A percentile compares a stretch with the other conserved stretches of the same genome.
Conservation (phyloP, 2,888 invertebrate genomes). For the Drepana falcataria region DNA sequence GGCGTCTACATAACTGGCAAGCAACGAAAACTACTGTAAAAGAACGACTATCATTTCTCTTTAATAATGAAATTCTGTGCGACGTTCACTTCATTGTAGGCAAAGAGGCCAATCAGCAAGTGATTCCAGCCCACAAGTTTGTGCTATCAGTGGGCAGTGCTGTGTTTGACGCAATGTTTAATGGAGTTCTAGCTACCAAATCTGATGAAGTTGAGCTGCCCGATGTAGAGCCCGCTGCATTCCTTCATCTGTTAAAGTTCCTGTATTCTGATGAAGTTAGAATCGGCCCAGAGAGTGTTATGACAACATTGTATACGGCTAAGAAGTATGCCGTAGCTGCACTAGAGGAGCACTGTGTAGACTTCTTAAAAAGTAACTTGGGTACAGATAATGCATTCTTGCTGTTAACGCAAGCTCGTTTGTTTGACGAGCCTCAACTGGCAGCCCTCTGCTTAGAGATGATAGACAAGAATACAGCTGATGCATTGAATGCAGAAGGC, state of each 20-base stretch:
- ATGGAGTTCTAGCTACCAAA: conserved; percentile 84
- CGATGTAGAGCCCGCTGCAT: conserved; percentile 90
- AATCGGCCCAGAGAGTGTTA: conserved; percentile 91
- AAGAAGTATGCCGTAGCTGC: conserved; percentile 93
- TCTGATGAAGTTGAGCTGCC: conserved; percentile 87
- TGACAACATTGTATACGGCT: conserved; percentile 91
- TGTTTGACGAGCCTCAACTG: conserved; percentile 90
- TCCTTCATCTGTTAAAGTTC: conserved; percentile 85
- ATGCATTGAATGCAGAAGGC: conserved; percentile 87
- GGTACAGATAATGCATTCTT: conserved; percentile 91
- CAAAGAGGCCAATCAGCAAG: conserved; percentile 81
- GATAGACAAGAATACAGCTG: conserved; percentile 90
- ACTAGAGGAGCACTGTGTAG: conserved; percentile 89
- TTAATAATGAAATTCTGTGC: conserved; percentile 70
- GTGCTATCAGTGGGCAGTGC: conserved; percentile 89
- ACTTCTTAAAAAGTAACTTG: conserved; percentile 85
- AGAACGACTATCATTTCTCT: conserved; percentile 83
- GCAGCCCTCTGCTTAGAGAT: conserved; percentile 89
- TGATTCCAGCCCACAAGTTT: conserved; percentile 89
- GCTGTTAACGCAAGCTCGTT: conserved; percentile 85
- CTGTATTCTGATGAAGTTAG: conserved; percentile 90
- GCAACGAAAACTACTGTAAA: conserved; percentile 86
- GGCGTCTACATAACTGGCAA: conserved; percentile 82
- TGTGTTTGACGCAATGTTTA: conserved; percentile 93
- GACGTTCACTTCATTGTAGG: conserved; percentile 91